Evolutionary conservation across 2,797 vertebrate genomes (phyloP).

Genomic region (Benthosema pterotum): DNA sequence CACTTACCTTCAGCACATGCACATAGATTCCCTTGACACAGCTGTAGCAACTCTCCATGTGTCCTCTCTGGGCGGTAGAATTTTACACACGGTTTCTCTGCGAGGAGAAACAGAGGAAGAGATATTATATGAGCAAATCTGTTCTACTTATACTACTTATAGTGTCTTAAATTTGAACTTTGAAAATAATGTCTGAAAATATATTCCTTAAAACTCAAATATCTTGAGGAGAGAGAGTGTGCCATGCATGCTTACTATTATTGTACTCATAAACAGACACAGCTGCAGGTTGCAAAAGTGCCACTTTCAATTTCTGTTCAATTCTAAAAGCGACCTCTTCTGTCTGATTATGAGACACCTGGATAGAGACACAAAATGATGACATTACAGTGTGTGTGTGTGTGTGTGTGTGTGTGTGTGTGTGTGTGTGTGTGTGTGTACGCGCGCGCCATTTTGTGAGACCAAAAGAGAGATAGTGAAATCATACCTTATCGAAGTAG

Average conservation of each 20-base stretch:
- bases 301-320: conserved; percentile 50
- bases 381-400: background rate
- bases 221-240: no score
- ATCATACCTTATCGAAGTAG: conserved; percentile 84
- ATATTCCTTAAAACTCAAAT: no score
- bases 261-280: conserved; percentile 86
- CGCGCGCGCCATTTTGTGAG: fast-evolving
- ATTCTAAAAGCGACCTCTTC: conserved; percentile 65
- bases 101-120: background rate
- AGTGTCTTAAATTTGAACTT: no score
- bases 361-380: background rate
- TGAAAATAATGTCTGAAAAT: no score
- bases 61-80: conserved; percentile 83
- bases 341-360: conserved; percentile 58
- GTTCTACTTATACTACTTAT: no score
- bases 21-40: conserved; percentile 76
- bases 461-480: fast-evolving
- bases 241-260: conserved; percentile 47
- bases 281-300: conserved; percentile 77
- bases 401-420: no score
- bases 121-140: no score
- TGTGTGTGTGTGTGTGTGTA: no score
- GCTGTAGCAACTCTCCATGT: conserved; percentile 68
- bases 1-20: conserved; percentile 84
- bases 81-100: conserved; percentile 72